A percentile compares a stretch with the other conserved stretches of the same genome.
Evolutionary conservation across 2,113 vertebrate genomes (phyloP).

Genomic region (Tonatia bakeri): DNA sequence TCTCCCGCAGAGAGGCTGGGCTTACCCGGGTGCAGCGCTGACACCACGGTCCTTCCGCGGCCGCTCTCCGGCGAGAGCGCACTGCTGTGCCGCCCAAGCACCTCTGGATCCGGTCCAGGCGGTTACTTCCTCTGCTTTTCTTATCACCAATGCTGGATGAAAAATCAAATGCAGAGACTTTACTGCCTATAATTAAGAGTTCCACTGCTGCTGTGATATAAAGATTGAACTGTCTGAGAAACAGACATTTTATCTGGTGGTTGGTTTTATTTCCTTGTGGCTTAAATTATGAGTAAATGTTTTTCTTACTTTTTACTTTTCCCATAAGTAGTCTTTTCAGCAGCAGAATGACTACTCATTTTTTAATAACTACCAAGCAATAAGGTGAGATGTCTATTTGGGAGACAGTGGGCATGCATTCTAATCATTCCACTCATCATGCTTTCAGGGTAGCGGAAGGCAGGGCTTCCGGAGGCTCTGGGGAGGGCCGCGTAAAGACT

Average conservation of each 20-base stretch:
- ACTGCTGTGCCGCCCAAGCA: conserved; percentile 61
- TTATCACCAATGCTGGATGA: conserved; percentile 76
- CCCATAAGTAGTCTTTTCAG: conserved; percentile 63
- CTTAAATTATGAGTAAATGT: conserved; percentile 80
- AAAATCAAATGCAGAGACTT: conserved; percentile 79
- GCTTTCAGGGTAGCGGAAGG: conserved; percentile 1
- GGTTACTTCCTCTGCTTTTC: conserved; percentile 78
- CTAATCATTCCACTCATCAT: conserved; percentile 16
- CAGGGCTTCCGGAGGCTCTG: not conserved
- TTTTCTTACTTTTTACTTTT: conserved; percentile 78
- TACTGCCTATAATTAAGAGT: conserved; percentile 80
- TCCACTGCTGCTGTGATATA: conserved; percentile 76
- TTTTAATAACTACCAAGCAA: conserved; percentile 78
- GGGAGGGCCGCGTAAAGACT: not conserved
- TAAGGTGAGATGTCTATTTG: conserved; percentile 46
- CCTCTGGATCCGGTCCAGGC: conserved; percentile 73
- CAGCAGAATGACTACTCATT: conserved; percentile 62
- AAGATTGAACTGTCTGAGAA: conserved; percentile 79
- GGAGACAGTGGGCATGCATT: conserved; percentile 21
- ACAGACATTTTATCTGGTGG: conserved; percentile 81
- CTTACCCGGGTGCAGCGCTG: not conserved
- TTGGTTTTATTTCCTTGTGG: conserved; percentile 81
- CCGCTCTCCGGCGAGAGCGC: conserved; percentile 40
- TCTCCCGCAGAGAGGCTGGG: conserved; percentile 66
- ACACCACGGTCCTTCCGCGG: not conserved